Evolutionary conservation across 2,113 vertebrate species (phyloP).

Genomic region (Hippocampus mohnikei): DNA sequence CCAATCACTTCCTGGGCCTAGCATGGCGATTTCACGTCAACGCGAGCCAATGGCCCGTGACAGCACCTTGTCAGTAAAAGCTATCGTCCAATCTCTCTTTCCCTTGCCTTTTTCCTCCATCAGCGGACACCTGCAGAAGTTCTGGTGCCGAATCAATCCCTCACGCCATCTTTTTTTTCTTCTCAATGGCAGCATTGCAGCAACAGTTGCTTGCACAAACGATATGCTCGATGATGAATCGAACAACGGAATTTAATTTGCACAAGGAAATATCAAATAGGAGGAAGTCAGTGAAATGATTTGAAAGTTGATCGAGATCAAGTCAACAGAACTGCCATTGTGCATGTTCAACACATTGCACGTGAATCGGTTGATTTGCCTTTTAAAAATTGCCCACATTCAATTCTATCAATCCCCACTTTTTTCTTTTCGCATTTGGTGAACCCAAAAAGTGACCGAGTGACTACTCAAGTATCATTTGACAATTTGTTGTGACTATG

Average conservation of each 20-base stretch:
- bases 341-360: too few species aligned
- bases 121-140: neutral
- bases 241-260: neutral
- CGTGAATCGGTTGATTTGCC: too few species aligned
- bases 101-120: neutral
- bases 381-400: too few species aligned
- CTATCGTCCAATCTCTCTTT: conserved; percentile 4
- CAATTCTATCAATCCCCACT: too few species aligned
- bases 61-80: conserved; percentile 5
- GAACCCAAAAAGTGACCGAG: too few species aligned
- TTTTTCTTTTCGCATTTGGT: too few species aligned
- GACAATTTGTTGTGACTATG: too few species aligned
- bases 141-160: neutral
- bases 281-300: too few species aligned
- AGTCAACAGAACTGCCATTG: too few species aligned
- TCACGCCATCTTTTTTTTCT: neutral
- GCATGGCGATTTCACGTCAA: conserved; percentile 3
- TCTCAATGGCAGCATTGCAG: neutral
- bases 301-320: too few species aligned
- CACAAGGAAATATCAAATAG: too few species aligned
- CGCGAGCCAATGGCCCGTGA: neutral
- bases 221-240: neutral
- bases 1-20: neutral
- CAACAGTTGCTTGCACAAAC: neutral
- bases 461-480: too few species aligned